Conservation (phyloP, 2,113 vertebrate species). For the Atractosteus spatula region DNA sequence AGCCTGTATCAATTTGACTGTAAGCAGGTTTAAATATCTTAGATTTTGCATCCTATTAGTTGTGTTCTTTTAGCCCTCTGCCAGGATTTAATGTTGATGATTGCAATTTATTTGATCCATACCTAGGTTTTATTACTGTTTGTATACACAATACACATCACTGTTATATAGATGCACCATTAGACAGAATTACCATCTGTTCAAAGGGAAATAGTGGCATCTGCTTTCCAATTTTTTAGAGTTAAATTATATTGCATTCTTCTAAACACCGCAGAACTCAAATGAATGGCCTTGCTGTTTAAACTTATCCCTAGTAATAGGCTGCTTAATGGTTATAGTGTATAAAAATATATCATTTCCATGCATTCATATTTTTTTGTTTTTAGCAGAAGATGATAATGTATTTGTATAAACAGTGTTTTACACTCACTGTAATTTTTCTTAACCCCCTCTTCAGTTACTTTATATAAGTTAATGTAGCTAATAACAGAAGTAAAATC, state of each 20-base stretch:
- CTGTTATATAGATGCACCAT: constrained; percentile 86
- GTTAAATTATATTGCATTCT: constrained; percentile 33
- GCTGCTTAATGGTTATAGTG: constrained; percentile 25
- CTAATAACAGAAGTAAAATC: too few relatives aligned
- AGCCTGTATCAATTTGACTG: constrained; percentile 7
- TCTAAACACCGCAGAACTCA: constrained; percentile 28
- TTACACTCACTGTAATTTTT: too few relatives aligned
- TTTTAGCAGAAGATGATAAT: background rate
- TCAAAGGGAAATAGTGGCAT: constrained; percentile 80
- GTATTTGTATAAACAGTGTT: too few relatives aligned
- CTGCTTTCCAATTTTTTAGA: constrained; percentile 63
- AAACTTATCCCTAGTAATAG: constrained; percentile 14
- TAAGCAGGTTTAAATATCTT: constrained; percentile 18
- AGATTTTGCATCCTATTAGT: constrained; percentile 28
- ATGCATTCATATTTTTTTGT: constrained; percentile 6
- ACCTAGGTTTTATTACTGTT: constrained; percentile 87
- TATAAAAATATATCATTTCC: constrained; percentile 13
- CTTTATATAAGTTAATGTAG: too few relatives aligned
- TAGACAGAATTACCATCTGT: constrained; percentile 90
- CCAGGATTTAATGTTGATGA: constrained; percentile 88
- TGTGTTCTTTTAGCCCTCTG: constrained; percentile 45
- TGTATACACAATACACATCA: constrained; percentile 88
- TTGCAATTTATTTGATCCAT: constrained; percentile 90
- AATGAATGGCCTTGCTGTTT: constrained; percentile 24
- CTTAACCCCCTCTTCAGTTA: too few relatives aligned